Evolutionary conservation across 2,113 vertebrate genomes (phyloP), one percentile per base, ranked within the genome.

Genomic region (Strix aluco): DNA sequence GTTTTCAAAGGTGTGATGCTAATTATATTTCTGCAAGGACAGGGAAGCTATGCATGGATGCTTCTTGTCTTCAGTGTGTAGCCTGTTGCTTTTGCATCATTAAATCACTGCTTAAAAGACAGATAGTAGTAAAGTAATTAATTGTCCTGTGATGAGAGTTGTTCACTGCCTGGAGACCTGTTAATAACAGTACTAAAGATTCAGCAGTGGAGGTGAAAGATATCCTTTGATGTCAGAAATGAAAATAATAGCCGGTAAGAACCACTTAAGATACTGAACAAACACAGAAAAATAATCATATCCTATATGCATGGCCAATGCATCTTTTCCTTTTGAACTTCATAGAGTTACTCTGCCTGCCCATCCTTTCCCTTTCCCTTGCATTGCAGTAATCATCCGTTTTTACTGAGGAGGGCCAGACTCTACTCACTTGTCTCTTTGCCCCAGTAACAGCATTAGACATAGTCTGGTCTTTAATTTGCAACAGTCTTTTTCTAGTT

Each of bases 221-320:
- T 12, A 75, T 86, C 26, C 26, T 79, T 81, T 81, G 18, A 67
- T 94, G 49, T 73, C 29, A 87, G 83, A 93, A 80, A 77, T 62
- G 9, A 59, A 88, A 70, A 58, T 38, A 63, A 58, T 21, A 66
- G 32, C n/a, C 12, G 26, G 22, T 58, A 40, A 86, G 59, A 81
- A 27, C 5, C 49, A 19, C 49, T 47, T 63, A 17, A 10, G 30
- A 46, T 69, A 52, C 2, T 2, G 34, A 67, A n/a, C 20, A 75
- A 69, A 23, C 17, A 51, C 51, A 85, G 36, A 52, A 59, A 30
- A 82, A 23, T 30, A 52, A 23, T 52, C 5, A 1, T 15, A 26
- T 44, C 23, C 51, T 86, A 4, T 5, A 0, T 36, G 9, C 19
- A 2, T 0, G 0, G 54, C 15, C 25, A 62, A 1, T 25, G 26